These are phyloP conservation scores for Pterocles orientalis DNA, from an alignment of 2,113 vertebrate genomes.

Conservation along the genomic window DNA sequence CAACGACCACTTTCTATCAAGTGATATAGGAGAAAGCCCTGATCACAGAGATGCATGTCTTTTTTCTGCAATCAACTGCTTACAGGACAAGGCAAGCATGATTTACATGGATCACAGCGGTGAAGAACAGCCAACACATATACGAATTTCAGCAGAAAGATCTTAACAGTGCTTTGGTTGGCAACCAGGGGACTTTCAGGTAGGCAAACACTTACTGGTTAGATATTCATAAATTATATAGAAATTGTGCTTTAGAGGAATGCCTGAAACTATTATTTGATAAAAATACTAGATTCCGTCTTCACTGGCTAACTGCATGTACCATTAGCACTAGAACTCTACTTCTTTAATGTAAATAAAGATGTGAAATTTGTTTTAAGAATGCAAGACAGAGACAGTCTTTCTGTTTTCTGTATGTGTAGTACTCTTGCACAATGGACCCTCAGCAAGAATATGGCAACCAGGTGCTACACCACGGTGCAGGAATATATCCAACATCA, in stretches of 20 bases:
- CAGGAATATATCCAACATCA: not conserved
- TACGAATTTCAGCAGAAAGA: not conserved
- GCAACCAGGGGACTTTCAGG: not conserved
- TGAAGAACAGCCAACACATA: not conserved
- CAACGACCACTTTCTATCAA: not conserved
- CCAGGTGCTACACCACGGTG: not conserved
- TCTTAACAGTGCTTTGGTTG: not conserved
- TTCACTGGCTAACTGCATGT: not conserved
- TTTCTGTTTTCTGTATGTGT: not conserved
- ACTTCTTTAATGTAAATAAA: not conserved
- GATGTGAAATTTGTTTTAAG: not conserved
- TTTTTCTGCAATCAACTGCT: not conserved
- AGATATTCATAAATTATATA: not conserved
- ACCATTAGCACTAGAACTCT: not conserved
- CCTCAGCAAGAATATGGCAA: not conserved
- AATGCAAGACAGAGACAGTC: not conserved
- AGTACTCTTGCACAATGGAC: not conserved
- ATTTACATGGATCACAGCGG: not conserved
- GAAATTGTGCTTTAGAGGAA: not conserved
- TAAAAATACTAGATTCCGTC: not conserved
- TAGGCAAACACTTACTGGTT: not conserved
- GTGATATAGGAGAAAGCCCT: not conserved
- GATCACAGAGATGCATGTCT: not conserved
- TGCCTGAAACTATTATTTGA: not conserved
- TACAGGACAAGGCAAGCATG: not conserved